phyloP scores from a whole-genome alignment of 1,140 invertebrate species.

The Drosophila pallidifrons region DNA sequence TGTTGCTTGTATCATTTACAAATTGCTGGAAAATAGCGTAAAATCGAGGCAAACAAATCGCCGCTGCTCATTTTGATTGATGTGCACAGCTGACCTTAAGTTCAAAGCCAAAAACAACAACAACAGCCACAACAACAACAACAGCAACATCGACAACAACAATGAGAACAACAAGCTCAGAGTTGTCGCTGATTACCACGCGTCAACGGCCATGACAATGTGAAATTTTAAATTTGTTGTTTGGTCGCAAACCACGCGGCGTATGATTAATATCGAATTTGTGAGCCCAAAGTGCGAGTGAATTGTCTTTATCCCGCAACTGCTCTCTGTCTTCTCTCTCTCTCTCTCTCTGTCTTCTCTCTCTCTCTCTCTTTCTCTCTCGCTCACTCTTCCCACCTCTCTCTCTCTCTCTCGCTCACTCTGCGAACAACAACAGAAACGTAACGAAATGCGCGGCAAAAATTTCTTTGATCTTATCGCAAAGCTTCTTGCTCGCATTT shows the following conservation, averaged over 20 bases:
- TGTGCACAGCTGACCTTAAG: slow-evolving; percentile 72
- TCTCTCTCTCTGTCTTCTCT: slow-evolving; percentile 30
- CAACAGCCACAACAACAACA: slow-evolving; percentile 7
- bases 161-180: slow-evolving; percentile 5
- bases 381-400: slow-evolving; percentile 28
- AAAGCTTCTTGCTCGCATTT: slow-evolving; percentile 85
- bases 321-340: neutral
- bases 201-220: slow-evolving; percentile 76
- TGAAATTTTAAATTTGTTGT: slow-evolving; percentile 69
- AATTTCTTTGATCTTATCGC: slow-evolving; percentile 85
- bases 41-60: slow-evolving; percentile 64
- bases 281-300: slow-evolving; percentile 50
- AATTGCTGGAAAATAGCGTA: slow-evolving; percentile 79
- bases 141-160: too few species aligned
- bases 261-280: slow-evolving; percentile 69
- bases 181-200: slow-evolving; percentile 67
- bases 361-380: slow-evolving; percentile 6
- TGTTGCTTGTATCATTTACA: slow-evolving; percentile 65
- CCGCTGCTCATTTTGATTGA: slow-evolving; percentile 71
- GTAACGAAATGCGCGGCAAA: slow-evolving; percentile 82
- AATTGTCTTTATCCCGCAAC: slow-evolving; percentile 50
- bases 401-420: slow-evolving; percentile 5
- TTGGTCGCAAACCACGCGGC: slow-evolving; percentile 55
- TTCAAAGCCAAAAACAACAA: slow-evolving; percentile 76
- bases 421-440: slow-evolving; percentile 52